phyloP scores from a whole-genome alignment of 2,797 vertebrate species.

The Oryzias sinensis region DNA sequence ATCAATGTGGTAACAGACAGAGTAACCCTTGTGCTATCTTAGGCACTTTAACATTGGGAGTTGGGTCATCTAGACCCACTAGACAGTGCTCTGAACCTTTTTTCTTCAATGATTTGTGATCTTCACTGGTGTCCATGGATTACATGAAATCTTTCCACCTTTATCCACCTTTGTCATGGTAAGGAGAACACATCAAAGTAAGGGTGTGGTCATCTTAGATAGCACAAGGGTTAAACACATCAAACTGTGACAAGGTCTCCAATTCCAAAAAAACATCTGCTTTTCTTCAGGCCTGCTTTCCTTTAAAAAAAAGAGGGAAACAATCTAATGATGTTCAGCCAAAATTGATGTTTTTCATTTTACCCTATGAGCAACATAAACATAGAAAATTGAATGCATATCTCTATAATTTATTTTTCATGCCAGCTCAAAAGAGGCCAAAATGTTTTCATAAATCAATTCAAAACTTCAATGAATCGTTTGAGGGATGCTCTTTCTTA shows the following conservation, averaged over 20 bases:
- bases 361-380: constrained; percentile 28
- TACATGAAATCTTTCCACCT: too few relatives aligned
- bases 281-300: constrained; percentile 19
- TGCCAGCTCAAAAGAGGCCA: neutral
- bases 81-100: too few relatives aligned
- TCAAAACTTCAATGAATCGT: constrained; percentile 31
- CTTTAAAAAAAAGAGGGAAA: neutral
- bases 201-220: too few relatives aligned
- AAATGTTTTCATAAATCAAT: constrained; percentile 25
- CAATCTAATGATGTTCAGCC: constrained; percentile 7
- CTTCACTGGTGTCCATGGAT: too few relatives aligned
- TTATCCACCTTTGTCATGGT: too few relatives aligned
- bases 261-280: constrained; percentile 31
- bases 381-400: neutral
- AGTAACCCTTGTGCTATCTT: too few relatives aligned
- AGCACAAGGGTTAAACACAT: too few relatives aligned
- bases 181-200: too few relatives aligned
- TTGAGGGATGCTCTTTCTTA: neutral
- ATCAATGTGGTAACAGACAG: constrained; percentile 24
- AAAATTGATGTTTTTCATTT: constrained; percentile 34
- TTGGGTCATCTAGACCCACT: too few relatives aligned
- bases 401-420: too few relatives aligned
- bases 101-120: too few relatives aligned
- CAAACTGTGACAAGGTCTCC: constrained; percentile 37
- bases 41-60: too few relatives aligned